Base-by-base conservation (phyloP, 2,888 invertebrate genomes). In the Lasioglossum vierecki region DNA sequence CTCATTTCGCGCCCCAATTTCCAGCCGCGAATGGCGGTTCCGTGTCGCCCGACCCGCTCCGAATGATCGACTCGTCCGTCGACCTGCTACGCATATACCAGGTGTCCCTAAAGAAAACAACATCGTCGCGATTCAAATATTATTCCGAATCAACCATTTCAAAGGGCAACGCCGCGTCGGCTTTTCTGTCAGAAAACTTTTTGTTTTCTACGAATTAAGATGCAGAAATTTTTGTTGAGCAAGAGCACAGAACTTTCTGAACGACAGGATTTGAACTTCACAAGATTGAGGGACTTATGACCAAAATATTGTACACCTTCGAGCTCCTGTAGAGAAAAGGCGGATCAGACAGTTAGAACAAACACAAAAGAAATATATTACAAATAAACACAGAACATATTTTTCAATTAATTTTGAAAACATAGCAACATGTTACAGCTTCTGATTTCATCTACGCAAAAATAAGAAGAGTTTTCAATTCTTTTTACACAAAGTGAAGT, bases 1-100 rank as follows among this genome's bases (percentile, higher is more conserved):
- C 73, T 85, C 76, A 82, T 85, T 85, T 77, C 76, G 73, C 85
- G 63, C 60, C 63, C 30, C 77, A 74, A 80, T 79, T 85, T 84
- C 76, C 80, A 63, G 15, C 46, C 73, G 70, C 81, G 77, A 84
- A 83, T 84, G 85, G 74, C 76, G 63, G 73, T 85, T 85, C 83
- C 85, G 76, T 84, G 83, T 85, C 83, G 63, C 44, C 53, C 83
- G 83, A 57, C 53, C 9, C 44, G 46, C 72, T 22, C 53, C 53
- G 46, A 49, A 53, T 74, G 60, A 77, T 15, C 77, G 53, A 76
- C 44, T 44, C 63, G 76, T 30, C 63, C 70, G 70, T 41, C 39
- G 68, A 39, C 35, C 68, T 35, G 68, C 39, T 63, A 18, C 63
- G 30, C 30, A 30, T 63, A 68, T 39, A 68, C 68, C 22, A 35